Evolutionary conservation across 2,113 vertebrate genomes (phyloP), one percentile per base, ranked within the genome.

Genomic region (Equus przewalskii): DNA sequence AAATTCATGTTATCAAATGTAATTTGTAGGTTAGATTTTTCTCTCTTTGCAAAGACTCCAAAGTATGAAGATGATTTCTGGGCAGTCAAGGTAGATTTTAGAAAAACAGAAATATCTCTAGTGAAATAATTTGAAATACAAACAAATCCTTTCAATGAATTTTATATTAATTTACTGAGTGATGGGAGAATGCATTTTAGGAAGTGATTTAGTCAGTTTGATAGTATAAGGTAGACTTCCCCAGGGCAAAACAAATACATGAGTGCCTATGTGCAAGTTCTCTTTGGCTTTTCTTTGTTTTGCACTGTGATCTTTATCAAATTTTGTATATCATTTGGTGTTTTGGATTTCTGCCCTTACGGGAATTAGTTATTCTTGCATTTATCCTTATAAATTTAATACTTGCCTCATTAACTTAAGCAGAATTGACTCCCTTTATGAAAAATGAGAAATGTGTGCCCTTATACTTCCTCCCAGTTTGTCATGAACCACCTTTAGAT

Each of bases 1-100:
- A 94, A 87, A 89, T 30, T 14, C 60, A 36, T 83, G 14, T 85
- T 92, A 94, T 60, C 16, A 93, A 89, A 89, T 54, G 1, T 86
- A 86, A 78, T 73, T 28, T 44, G 3, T 64, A 67, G 12, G 10
- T 73, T 88, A 56, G 21, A 26, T 58, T 70, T 84, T 96, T 65
- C 21, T 75, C 12, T 96, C 33, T 79, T 86, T 80, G 6, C 7
- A 81, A 19, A 93, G 51, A 89, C 65, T 93, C 69, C 60, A 36
- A 69, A 83, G 7, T 85, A 21, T 80, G 8, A 78, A 83, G 18
- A 78, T 72, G 60, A 94, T 90, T 72, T 82, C 7, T 65, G 16
- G 10, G 14, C 87, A 82, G 15, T 72, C 16, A 91, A 67, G 33
- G 28, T 67, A 78, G 67, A 86, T 89, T 94, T 85, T 49, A 65